These are phyloP conservation scores for Acrossocheilus fasciatus DNA, from an alignment of 2,797 vertebrate genomes.

Conservation along the genomic window DNA sequence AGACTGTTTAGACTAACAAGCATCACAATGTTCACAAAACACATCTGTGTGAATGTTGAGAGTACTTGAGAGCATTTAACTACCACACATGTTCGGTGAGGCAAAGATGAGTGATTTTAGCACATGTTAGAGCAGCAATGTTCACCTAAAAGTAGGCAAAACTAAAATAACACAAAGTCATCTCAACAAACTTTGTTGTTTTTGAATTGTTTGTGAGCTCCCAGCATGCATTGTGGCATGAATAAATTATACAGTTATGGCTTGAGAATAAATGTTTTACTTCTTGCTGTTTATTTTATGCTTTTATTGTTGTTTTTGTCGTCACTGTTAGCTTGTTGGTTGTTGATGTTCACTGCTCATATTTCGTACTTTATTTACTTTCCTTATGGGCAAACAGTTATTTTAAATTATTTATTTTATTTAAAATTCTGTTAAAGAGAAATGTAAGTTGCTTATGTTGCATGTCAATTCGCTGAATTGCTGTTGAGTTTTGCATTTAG, in stretches of 20 bases:
- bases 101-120: not conserved
- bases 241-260: constrained; percentile 2
- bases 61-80: not conserved
- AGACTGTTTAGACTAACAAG: not conserved
- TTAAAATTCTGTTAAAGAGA: not conserved
- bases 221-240: not conserved
- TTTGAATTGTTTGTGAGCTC: not conserved
- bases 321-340: not conserved
- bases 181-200: not conserved
- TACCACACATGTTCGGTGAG: not conserved
- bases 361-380: not conserved
- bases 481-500: not conserved
- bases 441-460: not conserved
- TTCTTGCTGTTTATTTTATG: not conserved
- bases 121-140: not conserved
- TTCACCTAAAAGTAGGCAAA: not conserved
- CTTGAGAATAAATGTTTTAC: not conserved
- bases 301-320: constrained; percentile 3
- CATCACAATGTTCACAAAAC: not conserved
- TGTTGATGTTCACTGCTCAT: not conserved
- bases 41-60: not conserved
- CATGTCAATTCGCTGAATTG: not conserved
- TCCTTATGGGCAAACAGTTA: not conserved
- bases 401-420: not conserved
- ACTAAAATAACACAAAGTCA: not conserved